phyloP scores from a whole-genome alignment of 1,140 invertebrate genomes.

The Pararge aegeria region DNA sequence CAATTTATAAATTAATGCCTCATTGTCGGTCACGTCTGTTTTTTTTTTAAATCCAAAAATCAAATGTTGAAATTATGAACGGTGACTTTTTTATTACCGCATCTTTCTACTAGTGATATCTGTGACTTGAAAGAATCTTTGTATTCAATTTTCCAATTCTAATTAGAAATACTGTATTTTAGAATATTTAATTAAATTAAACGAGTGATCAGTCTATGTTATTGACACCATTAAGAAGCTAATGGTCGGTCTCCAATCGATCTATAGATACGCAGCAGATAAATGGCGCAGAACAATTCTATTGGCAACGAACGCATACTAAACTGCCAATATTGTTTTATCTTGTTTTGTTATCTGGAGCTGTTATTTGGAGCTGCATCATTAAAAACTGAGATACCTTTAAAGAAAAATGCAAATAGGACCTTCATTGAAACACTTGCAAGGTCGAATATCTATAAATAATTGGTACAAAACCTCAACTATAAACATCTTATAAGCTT shows the following conservation, averaged over 20 bases:
- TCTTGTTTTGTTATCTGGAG: slow-evolving; percentile 1
- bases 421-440: too few relatives aligned
- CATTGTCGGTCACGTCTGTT: background rate
- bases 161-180: background rate
- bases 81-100: background rate
- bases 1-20: slow-evolving; percentile 15
- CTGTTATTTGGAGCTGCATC: background rate
- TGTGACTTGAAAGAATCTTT: background rate
- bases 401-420: too few relatives aligned
- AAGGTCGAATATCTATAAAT: too few relatives aligned
- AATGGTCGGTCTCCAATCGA: slow-evolving; percentile 6
- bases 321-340: slow-evolving; percentile 4
- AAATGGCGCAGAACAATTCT: slow-evolving; percentile 3
- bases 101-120: background rate
- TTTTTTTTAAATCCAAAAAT: background rate
- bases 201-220: background rate
- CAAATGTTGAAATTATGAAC: background rate
- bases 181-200: background rate
- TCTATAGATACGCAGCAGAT: background rate
- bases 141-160: background rate
- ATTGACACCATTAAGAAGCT: slow-evolving; percentile 7
- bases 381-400: background rate
- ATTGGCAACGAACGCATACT: background rate
- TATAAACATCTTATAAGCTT: too few relatives aligned
- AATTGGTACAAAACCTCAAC: too few relatives aligned